Conservation (phyloP, 2,113 vertebrate genomes). For the Plestiodon gilberti region DNA sequence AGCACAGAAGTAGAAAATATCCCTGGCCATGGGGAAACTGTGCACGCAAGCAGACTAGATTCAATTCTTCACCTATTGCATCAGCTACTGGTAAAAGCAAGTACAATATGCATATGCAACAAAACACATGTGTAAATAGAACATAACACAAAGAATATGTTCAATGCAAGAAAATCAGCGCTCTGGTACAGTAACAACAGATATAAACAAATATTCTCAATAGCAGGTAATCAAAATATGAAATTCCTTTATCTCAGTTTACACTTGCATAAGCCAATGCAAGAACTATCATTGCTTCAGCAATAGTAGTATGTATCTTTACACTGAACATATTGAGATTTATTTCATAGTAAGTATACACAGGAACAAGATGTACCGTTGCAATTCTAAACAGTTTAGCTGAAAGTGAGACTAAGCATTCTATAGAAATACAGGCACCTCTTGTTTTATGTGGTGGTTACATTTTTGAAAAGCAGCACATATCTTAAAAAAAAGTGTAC, state of each 20-base stretch:
- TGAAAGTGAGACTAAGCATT: no score
- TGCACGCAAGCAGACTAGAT: not conserved
- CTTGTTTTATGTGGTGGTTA: no score
- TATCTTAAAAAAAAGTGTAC: no score
- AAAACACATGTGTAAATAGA: not conserved
- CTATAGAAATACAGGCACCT: no score
- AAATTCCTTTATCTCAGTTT: not conserved
- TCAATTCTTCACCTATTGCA: not conserved
- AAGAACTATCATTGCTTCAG: not conserved
- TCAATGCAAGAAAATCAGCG: not conserved
- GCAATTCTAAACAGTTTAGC: not conserved
- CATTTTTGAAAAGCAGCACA: no score
- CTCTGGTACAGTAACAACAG: not conserved
- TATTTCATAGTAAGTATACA: not conserved
- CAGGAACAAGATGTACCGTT: not conserved
- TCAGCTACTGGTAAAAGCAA: not conserved
- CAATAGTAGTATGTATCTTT: not conserved
- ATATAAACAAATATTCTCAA: not conserved
- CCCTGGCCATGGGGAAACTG: not conserved
- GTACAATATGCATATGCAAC: not conserved
- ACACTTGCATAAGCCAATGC: not conserved
- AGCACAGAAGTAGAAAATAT: not conserved
- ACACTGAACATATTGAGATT: not conserved
- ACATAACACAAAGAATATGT: not conserved
- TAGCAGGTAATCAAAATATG: not conserved